Conservation (phyloP, 1,140 invertebrate species). For the Drosophila trapezifrons region DNA sequence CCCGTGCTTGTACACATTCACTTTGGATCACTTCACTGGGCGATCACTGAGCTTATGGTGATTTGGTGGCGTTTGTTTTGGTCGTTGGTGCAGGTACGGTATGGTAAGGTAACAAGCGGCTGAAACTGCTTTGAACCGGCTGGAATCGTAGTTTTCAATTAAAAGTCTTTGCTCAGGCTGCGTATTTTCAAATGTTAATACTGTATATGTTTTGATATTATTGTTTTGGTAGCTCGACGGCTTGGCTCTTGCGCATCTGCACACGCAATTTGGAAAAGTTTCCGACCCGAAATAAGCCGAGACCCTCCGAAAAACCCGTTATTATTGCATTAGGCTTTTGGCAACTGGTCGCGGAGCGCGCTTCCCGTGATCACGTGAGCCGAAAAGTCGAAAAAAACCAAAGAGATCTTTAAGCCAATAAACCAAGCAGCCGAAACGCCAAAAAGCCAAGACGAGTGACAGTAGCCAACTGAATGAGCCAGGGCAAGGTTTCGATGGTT, state of each 20-base stretch:
- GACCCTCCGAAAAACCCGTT: slow-evolving; percentile 59
- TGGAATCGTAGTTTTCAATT: slow-evolving; percentile 35
- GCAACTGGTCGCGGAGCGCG: slow-evolving; percentile 30
- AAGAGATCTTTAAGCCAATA: slow-evolving; percentile 19
- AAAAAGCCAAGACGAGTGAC: slow-evolving; percentile 42
- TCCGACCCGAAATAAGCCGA: slow-evolving; percentile 14
- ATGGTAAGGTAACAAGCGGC: slow-evolving; percentile 30
- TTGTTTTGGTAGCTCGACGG: slow-evolving; percentile 11
- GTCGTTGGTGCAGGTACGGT: slow-evolving; percentile 22
- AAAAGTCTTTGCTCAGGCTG: slow-evolving; percentile 44
- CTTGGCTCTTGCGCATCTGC: slow-evolving; percentile 20
- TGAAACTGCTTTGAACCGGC: slow-evolving; percentile 57
- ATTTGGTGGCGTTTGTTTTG: slow-evolving; percentile 30
- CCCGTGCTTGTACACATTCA: slow-evolving; percentile 8
- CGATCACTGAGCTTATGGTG: slow-evolving; percentile 44
- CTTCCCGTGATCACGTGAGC: slow-evolving; percentile 53
- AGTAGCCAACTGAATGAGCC: slow-evolving; percentile 68
- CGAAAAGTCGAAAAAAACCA: neutral
- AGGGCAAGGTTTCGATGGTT: slow-evolving; percentile 67
- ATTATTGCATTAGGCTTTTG: slow-evolving; percentile 48
- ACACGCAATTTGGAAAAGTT: slow-evolving; percentile 28
- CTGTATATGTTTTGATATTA: slow-evolving; percentile 9
- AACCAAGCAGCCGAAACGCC: slow-evolving; percentile 15
- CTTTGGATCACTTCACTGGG: slow-evolving; percentile 18
- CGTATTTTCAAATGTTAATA: slow-evolving; percentile 23